Base-by-base conservation (phyloP, 1,140 invertebrate genomes). In the Polypedilum pembai region DNA sequence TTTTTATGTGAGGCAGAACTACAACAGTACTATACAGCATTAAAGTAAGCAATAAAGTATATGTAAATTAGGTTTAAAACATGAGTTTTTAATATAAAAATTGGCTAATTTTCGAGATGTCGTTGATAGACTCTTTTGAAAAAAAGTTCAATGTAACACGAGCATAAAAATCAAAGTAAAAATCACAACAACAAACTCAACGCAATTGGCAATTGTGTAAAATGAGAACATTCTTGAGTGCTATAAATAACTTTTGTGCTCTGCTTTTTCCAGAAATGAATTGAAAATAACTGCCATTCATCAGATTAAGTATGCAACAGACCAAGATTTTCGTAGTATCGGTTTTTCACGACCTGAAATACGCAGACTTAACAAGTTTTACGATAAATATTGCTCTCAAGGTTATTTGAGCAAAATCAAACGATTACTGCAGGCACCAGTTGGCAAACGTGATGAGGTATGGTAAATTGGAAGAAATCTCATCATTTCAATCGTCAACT, bases 331-430 rank as follows among this genome's bases (percentile, higher is more conserved):
- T 40, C 84, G 87, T 45, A 90, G 92, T 75, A 91, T 99, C 78
- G 96, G 96, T 7, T 94, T 99, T 88, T 94, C 94, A 8, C 93
- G 94, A 77, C 96, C 96, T 21, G 97, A 99, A 84, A 94, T 95
- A 83, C 88, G 96, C 77, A 86, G 96, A 75, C 87, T 98, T 56
- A 92, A 93, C 77, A 98, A 97, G 83, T 94, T 91, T 79, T 97
- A 95, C 80, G 90, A 94, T 76, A 98, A 95, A 82, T 92, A 95
- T 82, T 95, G 91, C 80, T 94, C 94, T 7, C 93, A 95, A 80
- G 95, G 94, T 77, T 96, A 96, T 80, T 83, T 97, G 18, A 92
- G 91, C 1, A 96, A 96, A 82, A 90, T 98, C 77, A 96, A 94
- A 83, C 94, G 89, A 78, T 83, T 91, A 79, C 80, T 91, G 0